phyloP scores from a whole-genome alignment of 1,140 invertebrate species.

The Penaeus vannamei region DNA sequence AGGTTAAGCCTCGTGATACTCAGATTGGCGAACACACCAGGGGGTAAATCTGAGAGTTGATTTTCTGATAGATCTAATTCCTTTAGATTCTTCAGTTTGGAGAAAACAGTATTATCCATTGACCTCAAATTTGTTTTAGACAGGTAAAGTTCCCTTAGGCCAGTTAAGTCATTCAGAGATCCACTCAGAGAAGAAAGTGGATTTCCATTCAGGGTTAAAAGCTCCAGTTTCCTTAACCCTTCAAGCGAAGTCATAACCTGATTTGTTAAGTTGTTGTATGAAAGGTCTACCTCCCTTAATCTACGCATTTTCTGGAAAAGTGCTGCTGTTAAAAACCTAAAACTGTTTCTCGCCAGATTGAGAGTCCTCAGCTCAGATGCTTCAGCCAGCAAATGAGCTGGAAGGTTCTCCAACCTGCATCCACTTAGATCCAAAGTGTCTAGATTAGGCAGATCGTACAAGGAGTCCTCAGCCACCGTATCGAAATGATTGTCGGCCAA shows the following conservation, averaged over 20 bases:
- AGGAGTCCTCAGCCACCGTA: conserved; percentile 76
- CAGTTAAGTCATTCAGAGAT: conserved; percentile 75
- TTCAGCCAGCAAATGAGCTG: conserved; percentile 63
- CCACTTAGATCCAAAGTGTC: conserved; percentile 76
- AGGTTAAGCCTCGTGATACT: conserved; percentile 82
- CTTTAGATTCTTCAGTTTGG: conserved; percentile 81
- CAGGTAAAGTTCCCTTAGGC: conserved; percentile 82
- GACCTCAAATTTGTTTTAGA: conserved; percentile 81
- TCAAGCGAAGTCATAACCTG: conserved; percentile 72
- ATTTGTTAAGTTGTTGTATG: conserved; percentile 69
- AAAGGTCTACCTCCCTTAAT: conserved; percentile 70
- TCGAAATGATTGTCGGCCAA: conserved; percentile 84
- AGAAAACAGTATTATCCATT: conserved; percentile 84
- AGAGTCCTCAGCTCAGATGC: conserved; percentile 68
- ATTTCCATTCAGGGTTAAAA: conserved; percentile 82
- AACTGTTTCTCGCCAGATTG: conserved; percentile 72
- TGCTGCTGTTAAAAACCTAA: conserved; percentile 77
- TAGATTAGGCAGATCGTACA: conserved; percentile 82
- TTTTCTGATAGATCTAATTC: conserved; percentile 84
- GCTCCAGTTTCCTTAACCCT: conserved; percentile 80
- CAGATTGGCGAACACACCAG: conserved; percentile 82
- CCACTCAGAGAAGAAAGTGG: conserved; percentile 75
- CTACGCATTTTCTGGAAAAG: conserved; percentile 75
- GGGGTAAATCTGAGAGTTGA: conserved; percentile 82
- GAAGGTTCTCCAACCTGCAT: conserved; percentile 65